phyloP scores from a whole-genome alignment of 1,140 invertebrate species.

The Brachionus calyciflorus region DNA sequence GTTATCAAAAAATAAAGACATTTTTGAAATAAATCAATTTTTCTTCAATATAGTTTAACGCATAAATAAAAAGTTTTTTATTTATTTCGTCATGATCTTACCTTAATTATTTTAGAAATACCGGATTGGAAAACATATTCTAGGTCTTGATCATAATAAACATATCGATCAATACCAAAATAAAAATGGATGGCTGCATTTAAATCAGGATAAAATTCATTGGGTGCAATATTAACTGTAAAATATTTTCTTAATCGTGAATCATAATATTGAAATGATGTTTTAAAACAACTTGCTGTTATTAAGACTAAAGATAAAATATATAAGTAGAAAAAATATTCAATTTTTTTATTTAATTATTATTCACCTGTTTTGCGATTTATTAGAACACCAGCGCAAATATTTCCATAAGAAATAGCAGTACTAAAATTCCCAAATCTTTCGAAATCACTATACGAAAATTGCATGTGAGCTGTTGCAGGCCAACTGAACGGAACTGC shows the following conservation, averaged over 20 bases:
- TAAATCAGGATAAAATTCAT: constrained; percentile 14
- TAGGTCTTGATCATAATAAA: constrained; percentile 12
- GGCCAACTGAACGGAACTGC: no score
- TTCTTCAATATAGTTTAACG: no score
- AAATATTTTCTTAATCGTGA: background rate
- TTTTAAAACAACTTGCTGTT: constrained; percentile 10
- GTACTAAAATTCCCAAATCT: background rate
- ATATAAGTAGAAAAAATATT: background rate
- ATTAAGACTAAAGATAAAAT: background rate
- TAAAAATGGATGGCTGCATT: background rate
- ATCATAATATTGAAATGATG: constrained; percentile 6
- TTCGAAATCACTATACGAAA: background rate
- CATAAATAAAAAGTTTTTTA: no score
- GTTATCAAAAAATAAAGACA: no score
- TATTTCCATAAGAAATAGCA: background rate
- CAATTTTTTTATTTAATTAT: background rate
- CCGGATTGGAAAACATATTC: background rate
- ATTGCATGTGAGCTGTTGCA: background rate
- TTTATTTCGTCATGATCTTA: no score
- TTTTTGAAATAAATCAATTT: no score
- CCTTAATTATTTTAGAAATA: constrained; percentile 20
- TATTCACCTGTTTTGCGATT: background rate
- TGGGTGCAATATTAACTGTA: constrained; percentile 1
- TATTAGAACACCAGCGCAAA: background rate
- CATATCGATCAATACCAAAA: background rate